Evolutionary conservation across 2,888 invertebrate genomes (phyloP), one percentile per base, ranked within the genome.

Genomic region (Xanthorhoe designata): DNA sequence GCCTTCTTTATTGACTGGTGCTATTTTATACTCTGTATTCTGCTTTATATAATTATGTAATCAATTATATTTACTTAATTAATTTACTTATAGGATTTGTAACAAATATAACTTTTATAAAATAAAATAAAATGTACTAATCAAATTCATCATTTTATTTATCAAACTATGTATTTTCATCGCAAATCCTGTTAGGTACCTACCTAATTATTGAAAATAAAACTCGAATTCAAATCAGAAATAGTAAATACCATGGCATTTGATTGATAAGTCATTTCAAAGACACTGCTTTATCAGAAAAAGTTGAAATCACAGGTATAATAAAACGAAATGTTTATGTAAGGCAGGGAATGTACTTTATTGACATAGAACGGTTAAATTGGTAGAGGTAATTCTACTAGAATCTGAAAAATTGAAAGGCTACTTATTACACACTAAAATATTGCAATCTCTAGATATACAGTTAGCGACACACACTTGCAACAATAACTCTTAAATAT

Each of bases 261-360:
- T 24, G 24, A 24, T 24, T 24, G 24, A 3, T 4, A 24, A 24
- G 24, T 24, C 4, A 24, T 4, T 4, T 24, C 1, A 24, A 24
- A 24, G 24, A 24, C 4, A 24, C 1, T n/a, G n/a, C n/a, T n/a
- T 24, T 24, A 24, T 24, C 1, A 4, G 0, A 32, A 32, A 7
- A 32, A 6, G 32, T 3, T 24, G 5, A 24, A 9, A 42, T 42
- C 13, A 42, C 3, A 42, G 2, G 18, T 18, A 6, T 64, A 66
- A 64, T 60, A 54, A 71, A 69, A 71, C 61, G 7, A 32, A 50
- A 54, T 17, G 6, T 35, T 32, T 24, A 45, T 42, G 15, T 56
- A 49, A 69, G 61, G 68, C 49, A 61, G 73, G 79, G 80, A 80
- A 80, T 80, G 81, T 77, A 71, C 71, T 80, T 77, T 75, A 74